These are phyloP conservation scores for Acomys russatus DNA, from an alignment of 2,797 vertebrate species.

Conservation along the genomic window DNA sequence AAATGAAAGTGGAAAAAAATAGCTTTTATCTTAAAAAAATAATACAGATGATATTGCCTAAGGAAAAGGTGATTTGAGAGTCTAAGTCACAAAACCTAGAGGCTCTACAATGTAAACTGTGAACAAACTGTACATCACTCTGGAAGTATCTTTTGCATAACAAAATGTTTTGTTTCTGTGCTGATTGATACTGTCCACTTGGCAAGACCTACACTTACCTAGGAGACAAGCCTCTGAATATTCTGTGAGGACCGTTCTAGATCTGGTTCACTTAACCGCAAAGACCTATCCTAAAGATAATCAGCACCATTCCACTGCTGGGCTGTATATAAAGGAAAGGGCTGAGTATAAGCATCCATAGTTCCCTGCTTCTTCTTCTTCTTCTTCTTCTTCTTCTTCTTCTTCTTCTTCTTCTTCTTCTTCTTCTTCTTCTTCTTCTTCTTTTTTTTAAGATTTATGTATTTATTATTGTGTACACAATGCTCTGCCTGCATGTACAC, in stretches of 20 bases:
- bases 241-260: background rate
- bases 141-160: background rate
- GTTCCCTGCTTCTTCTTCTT: too few relatives aligned
- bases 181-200: background rate
- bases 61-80: background rate
- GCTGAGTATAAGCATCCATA: background rate
- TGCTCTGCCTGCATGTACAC: too few relatives aligned
- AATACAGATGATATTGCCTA: constrained; percentile 54
- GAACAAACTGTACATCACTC: constrained; percentile 19
- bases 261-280: background rate
- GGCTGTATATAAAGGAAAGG: background rate
- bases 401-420: too few relatives aligned
- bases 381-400: too few relatives aligned
- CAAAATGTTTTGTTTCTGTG: background rate
- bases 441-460: too few relatives aligned
- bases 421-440: too few relatives aligned
- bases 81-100: constrained; percentile 42
- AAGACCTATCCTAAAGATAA: background rate
- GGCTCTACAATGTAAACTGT: background rate
- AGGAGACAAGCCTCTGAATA: background rate
- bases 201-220: too few relatives aligned
- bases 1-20: constrained; percentile 61
- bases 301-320: background rate
- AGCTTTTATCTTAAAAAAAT: constrained; percentile 34
- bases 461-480: too few relatives aligned